A percentile compares a stretch with the other conserved stretches of the same genome.
Conservation (phyloP, 2,113 vertebrate species). For the Chionis minor region DNA sequence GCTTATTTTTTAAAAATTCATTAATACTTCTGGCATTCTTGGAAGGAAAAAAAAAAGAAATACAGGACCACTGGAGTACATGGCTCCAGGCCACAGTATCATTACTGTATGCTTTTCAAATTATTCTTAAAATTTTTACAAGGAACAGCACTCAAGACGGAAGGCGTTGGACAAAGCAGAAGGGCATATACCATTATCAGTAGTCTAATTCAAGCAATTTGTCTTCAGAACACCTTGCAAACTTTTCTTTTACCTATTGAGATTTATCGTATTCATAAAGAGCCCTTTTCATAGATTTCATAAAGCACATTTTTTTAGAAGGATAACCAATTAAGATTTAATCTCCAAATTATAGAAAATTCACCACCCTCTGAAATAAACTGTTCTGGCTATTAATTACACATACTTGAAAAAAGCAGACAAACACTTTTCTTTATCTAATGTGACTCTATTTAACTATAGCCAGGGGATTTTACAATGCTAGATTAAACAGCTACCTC, state of each 20-base stretch:
- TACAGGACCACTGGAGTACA: not conserved
- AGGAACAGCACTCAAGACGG: not conserved
- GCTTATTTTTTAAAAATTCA: not conserved
- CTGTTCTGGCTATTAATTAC: conserved; percentile 34
- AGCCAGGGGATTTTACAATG: not conserved
- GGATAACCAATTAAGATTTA: conserved; percentile 55
- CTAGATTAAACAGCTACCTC: not conserved
- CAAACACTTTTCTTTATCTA: conserved; percentile 23
- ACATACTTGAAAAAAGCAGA: conserved; percentile 3
- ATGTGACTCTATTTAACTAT: not conserved
- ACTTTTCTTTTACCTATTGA: conserved; percentile 24
- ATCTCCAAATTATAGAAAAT: conserved; percentile 41
- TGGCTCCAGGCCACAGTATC: not conserved
- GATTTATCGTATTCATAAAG: not conserved
- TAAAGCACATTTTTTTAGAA: conserved; percentile 15
- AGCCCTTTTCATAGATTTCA: not conserved
- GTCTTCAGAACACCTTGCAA: conserved; percentile 38
- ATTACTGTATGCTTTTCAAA: not conserved
- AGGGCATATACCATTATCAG: not conserved
- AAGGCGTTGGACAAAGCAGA: conserved; percentile 3
- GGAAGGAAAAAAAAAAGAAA: not conserved
- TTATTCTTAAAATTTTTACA: not conserved
- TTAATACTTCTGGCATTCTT: not conserved
- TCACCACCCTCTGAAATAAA: conserved; percentile 28
- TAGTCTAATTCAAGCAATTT: conserved; percentile 44